phyloP scores from a whole-genome alignment of 2,797 vertebrate species.

The Silurus aristotelis region DNA sequence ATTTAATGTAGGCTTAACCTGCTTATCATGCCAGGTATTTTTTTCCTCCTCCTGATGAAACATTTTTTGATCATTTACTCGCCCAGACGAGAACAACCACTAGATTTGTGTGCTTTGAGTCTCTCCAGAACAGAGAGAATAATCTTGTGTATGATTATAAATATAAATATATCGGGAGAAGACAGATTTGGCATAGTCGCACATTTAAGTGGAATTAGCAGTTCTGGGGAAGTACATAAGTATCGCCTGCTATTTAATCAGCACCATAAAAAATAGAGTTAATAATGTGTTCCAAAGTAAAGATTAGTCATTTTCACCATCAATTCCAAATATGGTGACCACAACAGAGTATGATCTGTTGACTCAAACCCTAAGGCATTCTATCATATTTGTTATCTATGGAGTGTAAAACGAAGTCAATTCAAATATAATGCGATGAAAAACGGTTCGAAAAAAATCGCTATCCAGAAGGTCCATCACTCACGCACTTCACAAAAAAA shows the following conservation, averaged over 20 bases:
- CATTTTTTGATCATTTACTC: background rate
- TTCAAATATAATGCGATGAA: background rate
- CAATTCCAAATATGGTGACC: conserved; percentile 10
- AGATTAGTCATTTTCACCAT: conserved; percentile 7
- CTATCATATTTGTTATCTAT: too few relatives aligned
- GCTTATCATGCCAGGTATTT: background rate
- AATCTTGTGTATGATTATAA: background rate
- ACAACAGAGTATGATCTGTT: background rate
- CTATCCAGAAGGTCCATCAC: background rate
- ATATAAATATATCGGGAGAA: background rate
- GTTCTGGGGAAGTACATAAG: conserved; percentile 1
- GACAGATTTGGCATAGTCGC: background rate
- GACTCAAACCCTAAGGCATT: background rate
- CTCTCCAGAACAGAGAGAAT: background rate
- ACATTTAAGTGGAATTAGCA: background rate
- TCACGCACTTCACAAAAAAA: background rate
- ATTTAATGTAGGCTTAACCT: background rate
- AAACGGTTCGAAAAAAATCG: background rate
- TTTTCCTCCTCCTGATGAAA: background rate
- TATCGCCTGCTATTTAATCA: background rate
- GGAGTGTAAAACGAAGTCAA: background rate
- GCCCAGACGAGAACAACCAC: background rate
- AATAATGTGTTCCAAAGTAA: background rate
- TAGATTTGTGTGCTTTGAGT: background rate
- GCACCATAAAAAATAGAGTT: background rate